Base-by-base conservation (phyloP, 2,888 invertebrate genomes). In the Anodontia alba region DNA sequence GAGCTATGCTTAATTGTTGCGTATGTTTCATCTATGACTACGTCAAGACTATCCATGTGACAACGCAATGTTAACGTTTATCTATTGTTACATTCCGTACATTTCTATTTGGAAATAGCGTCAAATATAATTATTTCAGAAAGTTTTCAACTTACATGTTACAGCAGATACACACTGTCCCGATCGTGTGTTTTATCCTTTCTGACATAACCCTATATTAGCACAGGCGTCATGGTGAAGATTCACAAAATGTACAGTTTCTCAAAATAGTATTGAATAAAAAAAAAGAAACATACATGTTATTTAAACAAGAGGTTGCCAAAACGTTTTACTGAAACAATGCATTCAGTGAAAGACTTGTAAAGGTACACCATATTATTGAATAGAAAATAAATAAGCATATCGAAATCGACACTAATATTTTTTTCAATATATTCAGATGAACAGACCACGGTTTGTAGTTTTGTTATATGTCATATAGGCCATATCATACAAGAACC, bases 101-200 rank as follows among this genome's bases (percentile, higher is more conserved):
- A n/a, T n/a, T n/a, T n/a, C n/a, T n/a, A n/a, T n/a, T n/a, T n/a
- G n/a, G n/a, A n/a, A n/a, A n/a, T n/a, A n/a, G n/a, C n/a, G n/a
- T n/a, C n/a, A n/a, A n/a, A n/a, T n/a, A n/a, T n/a, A n/a, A n/a
- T n/a, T n/a, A n/a, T n/a, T n/a, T n/a, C n/a, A n/a, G n/a, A n/a
- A n/a, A n/a, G n/a, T n/a, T n/a, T n/a, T 46, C 3, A 23, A 84
- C 83, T 84, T 73, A 84, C 83, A 78, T 80, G 42, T 84, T 84
- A 51, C 83, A 84, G 51, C 83, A 84, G 5, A 84, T 80, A 46
- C 83, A 84, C 3, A 84, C 78, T 31, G 83, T 73, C 15, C 83
- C 83, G 0, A 84, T 76, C 5, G 83, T 78, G 23, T 76, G 75
- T 38, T 78, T 84, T 15, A 84, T 29, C 38, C 83, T 69, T 38